A percentile compares a stretch with the other conserved stretches of the same genome.
These are phyloP conservation scores for Alethe castanea DNA, from an alignment of 2,113 vertebrate genomes.

Conservation along the genomic window DNA sequence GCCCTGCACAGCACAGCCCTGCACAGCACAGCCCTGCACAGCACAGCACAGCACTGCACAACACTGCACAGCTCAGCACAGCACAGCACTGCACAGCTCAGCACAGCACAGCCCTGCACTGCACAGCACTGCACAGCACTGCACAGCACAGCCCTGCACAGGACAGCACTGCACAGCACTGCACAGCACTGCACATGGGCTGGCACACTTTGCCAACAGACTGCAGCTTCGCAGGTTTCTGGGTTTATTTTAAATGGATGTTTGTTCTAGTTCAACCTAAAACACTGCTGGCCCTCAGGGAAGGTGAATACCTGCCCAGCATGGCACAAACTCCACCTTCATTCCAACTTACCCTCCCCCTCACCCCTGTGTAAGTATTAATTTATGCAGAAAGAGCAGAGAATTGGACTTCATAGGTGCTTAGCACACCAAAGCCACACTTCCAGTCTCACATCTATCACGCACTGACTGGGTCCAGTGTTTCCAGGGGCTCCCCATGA, in stretches of 20 bases:
- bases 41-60: too few species aligned
- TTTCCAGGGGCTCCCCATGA: neutral
- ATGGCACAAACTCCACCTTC: neutral
- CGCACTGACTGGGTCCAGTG: neutral
- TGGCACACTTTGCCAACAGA: rapidly evolving
- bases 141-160: neutral
- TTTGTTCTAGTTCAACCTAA: neutral
- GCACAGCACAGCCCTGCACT: too few species aligned
- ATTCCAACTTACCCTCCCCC: neutral
- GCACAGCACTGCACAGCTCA: too few species aligned
- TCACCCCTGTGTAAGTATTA: neutral
- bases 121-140: too few species aligned
- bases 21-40: neutral
- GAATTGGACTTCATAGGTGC: neutral
- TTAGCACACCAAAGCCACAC: neutral
- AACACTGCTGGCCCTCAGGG: neutral
- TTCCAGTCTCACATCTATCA: neutral
- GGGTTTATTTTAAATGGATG: neutral
- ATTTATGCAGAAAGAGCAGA: neutral
- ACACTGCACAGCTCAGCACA: too few species aligned
- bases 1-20: too few species aligned
- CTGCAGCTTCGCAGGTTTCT: neutral
- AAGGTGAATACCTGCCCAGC: neutral
- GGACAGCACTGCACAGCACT: neutral
- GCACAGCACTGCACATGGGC: neutral